phyloP scores from a whole-genome alignment of 2,113 vertebrate genomes.

The Eclectus roratus region DNA sequence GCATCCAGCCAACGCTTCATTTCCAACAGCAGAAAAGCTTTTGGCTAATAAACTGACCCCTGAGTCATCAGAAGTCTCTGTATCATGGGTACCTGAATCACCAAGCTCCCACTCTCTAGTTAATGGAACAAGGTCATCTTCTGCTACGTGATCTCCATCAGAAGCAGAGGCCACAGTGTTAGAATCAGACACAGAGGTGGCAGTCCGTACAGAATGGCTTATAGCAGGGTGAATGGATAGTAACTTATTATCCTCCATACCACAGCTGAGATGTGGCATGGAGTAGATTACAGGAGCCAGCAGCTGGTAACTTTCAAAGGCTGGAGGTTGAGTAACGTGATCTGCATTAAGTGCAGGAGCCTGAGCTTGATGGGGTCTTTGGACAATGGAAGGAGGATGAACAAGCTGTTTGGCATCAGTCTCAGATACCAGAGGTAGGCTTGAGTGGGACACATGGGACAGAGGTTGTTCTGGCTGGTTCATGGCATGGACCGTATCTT shows the following conservation, averaged over 20 bases:
- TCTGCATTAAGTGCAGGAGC: background rate
- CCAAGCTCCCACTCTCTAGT: background rate
- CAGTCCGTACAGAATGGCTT: background rate
- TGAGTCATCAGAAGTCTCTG: conserved; percentile 25
- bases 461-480: background rate
- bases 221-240: background rate
- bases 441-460: background rate
- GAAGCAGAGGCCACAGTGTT: background rate
- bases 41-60: conserved; percentile 5
- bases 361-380: background rate
- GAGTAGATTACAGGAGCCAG: background rate
- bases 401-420: conserved; percentile 43
- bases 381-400: background rate
- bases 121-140: conserved; percentile 38
- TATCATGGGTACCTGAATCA: background rate
- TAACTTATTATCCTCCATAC: background rate
- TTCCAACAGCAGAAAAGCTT: conserved; percentile 4
- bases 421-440: conserved; percentile 31
- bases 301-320: background rate
- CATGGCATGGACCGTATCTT: background rate
- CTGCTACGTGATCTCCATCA: background rate
- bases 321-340: background rate
- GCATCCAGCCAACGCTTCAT: background rate
- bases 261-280: background rate
- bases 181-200: background rate